phyloP scores from a whole-genome alignment of 2,113 vertebrate species.

The Platycercus adscitus region DNA sequence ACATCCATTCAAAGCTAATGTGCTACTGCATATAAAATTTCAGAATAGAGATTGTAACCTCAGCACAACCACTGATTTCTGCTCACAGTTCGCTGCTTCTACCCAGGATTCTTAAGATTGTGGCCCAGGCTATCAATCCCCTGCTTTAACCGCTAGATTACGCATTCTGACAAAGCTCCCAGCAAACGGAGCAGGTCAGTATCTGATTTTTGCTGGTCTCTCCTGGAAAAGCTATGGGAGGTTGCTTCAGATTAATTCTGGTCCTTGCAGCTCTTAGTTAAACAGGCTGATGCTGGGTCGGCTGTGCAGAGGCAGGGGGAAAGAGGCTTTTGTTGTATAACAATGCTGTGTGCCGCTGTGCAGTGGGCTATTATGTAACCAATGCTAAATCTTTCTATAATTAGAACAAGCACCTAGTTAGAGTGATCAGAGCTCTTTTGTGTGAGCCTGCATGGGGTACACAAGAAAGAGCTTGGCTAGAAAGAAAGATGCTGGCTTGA shows the following conservation, averaged over 20 bases:
- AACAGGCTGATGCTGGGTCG: conserved; percentile 1
- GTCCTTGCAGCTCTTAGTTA: conserved; percentile 31
- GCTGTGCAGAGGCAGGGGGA: neutral
- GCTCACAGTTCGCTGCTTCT: neutral
- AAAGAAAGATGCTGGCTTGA: conserved; percentile 58
- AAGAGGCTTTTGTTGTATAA: conserved; percentile 54
- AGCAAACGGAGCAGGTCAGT: neutral
- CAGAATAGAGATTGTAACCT: neutral
- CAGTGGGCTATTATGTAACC: conserved; percentile 75
- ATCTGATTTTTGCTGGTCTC: conserved; percentile 5
- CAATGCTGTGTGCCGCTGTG: conserved; percentile 54
- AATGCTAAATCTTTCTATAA: conserved; percentile 76
- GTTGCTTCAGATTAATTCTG: neutral
- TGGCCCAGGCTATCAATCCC: neutral
- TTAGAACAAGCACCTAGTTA: conserved; percentile 71
- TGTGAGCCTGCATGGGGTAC: conserved; percentile 42
- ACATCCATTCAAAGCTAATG: neutral
- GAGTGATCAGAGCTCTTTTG: conserved; percentile 71
- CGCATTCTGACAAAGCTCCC: neutral
- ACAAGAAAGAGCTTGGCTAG: conserved; percentile 48
- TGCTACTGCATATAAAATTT: neutral
- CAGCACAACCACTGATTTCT: neutral
- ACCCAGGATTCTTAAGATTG: neutral
- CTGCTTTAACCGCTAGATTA: neutral
- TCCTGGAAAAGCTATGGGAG: neutral